A percentile compares a stretch with the other conserved stretches of the same genome.
Evolutionary conservation across 2,113 vertebrate genomes (phyloP).

Genomic region (Uria lomvia): DNA sequence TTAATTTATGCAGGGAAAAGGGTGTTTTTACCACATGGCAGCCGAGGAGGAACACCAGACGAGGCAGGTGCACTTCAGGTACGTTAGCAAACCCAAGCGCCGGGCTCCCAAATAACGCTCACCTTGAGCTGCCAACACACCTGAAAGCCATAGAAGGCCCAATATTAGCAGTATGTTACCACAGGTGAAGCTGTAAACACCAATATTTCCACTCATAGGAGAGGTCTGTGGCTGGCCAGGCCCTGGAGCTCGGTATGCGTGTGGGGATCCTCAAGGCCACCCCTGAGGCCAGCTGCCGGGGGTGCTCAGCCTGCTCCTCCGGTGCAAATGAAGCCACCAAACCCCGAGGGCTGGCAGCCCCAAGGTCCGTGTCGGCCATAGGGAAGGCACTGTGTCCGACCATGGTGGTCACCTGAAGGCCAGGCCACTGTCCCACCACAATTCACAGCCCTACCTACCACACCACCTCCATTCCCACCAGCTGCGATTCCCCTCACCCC

Average conservation of each 20-base stretch:
- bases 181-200: neutral
- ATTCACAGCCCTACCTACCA: too few relatives aligned
- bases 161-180: neutral
- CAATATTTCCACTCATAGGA: rapidly evolving
- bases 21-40: neutral
- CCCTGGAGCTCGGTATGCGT: neutral
- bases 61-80: neutral
- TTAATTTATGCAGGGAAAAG: too few relatives aligned
- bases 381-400: rapidly evolving
- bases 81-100: rapidly evolving
- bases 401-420: neutral
- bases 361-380: rapidly evolving
- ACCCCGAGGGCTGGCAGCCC: too few relatives aligned
- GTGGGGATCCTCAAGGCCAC: rapidly evolving
- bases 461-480: rapidly evolving
- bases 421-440: rapidly evolving
- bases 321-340: rapidly evolving
- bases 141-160: neutral
- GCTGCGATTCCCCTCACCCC: rapidly evolving
- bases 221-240: rapidly evolving
- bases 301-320: neutral
- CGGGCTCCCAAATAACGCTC: rapidly evolving
- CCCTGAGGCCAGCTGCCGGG: too few relatives aligned
- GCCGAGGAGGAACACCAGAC: rapidly evolving
- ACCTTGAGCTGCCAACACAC: neutral